Conservation (phyloP, 2,113 vertebrate genomes). For the Xyrauchen texanus region DNA sequence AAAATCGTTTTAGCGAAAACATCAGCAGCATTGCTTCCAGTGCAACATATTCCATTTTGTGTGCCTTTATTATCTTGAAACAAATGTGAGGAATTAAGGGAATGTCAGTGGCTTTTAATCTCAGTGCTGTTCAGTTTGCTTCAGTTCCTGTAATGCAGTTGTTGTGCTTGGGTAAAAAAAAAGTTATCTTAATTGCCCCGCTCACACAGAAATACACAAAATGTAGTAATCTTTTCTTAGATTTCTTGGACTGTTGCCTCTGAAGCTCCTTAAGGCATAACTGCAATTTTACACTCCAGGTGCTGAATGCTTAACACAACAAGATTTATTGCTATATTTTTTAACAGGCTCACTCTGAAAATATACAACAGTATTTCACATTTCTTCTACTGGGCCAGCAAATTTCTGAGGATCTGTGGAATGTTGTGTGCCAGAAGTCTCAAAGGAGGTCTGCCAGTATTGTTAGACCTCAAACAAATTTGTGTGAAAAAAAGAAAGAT, state of each 20-base stretch:
- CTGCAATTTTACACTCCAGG: neutral
- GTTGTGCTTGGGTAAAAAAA: neutral
- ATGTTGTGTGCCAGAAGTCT: no score
- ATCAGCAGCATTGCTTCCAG: no score
- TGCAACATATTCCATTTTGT: no score
- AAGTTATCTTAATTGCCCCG: neutral
- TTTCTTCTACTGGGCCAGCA: neutral
- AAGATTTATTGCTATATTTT: conserved; percentile 8
- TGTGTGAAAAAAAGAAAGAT: no score
- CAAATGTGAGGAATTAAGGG: neutral
- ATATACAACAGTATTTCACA: neutral
- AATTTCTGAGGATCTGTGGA: neutral
- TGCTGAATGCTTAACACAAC: neutral
- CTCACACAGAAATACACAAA: neutral
- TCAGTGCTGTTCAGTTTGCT: neutral
- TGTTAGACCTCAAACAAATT: no score
- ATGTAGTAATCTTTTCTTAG: neutral
- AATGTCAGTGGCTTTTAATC: neutral
- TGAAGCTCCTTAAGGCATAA: neutral
- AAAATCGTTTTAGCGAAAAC: no score
- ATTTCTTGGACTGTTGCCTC: neutral
- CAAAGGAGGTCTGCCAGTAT: no score
- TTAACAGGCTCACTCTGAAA: neutral
- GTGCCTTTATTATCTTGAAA: neutral
- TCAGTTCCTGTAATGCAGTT: neutral